Percentiles rank a stretch among this genome's conserved stretches.
Conservation (phyloP, 2,797 vertebrate genomes). For the Alfaro cultratus region DNA sequence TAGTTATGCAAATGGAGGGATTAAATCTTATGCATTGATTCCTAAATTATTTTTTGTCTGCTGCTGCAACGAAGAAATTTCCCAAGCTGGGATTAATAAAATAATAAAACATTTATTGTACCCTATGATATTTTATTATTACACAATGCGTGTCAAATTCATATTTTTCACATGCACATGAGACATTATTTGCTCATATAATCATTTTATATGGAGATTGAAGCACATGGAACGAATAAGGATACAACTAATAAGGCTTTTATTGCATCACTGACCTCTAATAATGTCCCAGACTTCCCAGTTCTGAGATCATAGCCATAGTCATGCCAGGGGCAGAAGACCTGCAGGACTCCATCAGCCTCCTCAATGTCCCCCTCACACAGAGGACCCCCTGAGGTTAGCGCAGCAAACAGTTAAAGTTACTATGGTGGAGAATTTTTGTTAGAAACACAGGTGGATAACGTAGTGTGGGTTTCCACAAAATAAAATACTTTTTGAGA, state of each 20-base stretch:
- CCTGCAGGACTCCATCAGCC: conserved; percentile 74
- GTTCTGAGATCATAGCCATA: conserved; percentile 82
- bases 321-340: conserved; percentile 85
- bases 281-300: conserved; percentile 74
- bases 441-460: no score
- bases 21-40: neutral
- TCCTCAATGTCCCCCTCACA: conserved; percentile 85
- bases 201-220: neutral
- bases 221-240: neutral
- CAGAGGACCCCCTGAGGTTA: conserved; percentile 79
- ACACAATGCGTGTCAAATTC: neutral
- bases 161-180: neutral
- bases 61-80: neutral
- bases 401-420: conserved; percentile 26
- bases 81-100: neutral
- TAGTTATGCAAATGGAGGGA: neutral
- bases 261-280: conserved; percentile 68
- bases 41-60: neutral
- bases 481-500: neutral
- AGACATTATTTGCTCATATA: neutral
- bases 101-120: neutral
- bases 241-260: neutral
- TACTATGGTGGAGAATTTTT: neutral
- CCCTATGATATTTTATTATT: neutral
- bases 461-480: neutral